Base-by-base conservation (phyloP, 2,113 vertebrate genomes). In the Columba janthina region DNA sequence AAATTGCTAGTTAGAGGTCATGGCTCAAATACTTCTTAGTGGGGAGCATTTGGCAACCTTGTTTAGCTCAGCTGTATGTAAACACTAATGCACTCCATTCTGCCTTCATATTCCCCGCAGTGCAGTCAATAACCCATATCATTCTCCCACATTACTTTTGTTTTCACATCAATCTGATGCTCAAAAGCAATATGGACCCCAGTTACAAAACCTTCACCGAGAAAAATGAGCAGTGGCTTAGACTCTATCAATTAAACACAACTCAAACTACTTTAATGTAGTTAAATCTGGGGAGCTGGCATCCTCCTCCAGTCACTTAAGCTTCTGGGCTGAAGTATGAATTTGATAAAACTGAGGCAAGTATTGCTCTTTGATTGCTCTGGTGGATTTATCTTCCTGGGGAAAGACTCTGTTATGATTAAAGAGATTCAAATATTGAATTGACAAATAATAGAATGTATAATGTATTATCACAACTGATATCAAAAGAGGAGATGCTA, bases 1-100 rank as follows among this genome's bases (percentile, higher is more conserved):
- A 88, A 91, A 88, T 91, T 88, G 54, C 50, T 94, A 76, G 57
- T 95, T 90, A 94, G 78, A 88, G 31, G 40, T 95, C 90, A 82
- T 5, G 25, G 74, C 62, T 96, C 66, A 85, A 85, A 29, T 85
- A 40, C 77, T 90, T 94, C 85, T 62, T 82, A n/a, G 82, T 1
- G 2, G 91, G 93, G 74, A 95, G 54, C 81, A 88, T 79, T 85
- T 88, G 85, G 58, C 66, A 65, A 72, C 54, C 58, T 91, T 91
- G 82, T 82, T 95, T 82, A 94, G 62, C 88, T 91, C 93, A 79
- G 88, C 50, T 79, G 78, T 69, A 48, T 85, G 50, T 69, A 88
- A 94, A 93, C 71, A 72, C 29, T 82, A 93, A 93, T 76, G 78
- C 34, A 75, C 58, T 85, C 50, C 28, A 88, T 88, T 90, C 78